Evolutionary conservation across 2,888 invertebrate species (phyloP).

Genomic region (Drosophila suboccidentalis): DNA sequence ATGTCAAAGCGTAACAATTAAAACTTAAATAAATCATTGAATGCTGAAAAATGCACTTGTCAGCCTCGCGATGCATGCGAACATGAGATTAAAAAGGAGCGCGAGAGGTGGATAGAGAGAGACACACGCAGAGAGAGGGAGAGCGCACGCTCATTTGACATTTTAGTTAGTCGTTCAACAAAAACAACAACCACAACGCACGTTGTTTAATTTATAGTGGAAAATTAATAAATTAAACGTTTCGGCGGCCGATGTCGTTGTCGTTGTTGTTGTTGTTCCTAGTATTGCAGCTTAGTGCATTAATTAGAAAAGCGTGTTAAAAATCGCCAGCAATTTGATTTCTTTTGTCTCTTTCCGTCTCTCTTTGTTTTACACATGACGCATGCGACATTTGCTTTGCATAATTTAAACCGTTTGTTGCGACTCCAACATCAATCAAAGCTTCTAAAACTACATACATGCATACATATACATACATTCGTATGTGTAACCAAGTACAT

Average conservation of each 20-base stretch:
- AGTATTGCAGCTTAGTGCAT: slow-evolving; percentile 20
- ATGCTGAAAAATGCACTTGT: slow-evolving; percentile 58
- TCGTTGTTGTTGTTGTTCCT: slow-evolving; percentile 14
- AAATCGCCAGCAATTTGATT: slow-evolving; percentile 45
- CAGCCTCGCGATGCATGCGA: slow-evolving; percentile 50
- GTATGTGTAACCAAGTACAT: background rate
- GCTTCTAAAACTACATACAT: slow-evolving; percentile 28
- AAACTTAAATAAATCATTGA: slow-evolving; percentile 40
- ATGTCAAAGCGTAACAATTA: slow-evolving; percentile 22
- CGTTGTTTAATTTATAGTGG: slow-evolving; percentile 54
- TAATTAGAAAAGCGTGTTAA: slow-evolving; percentile 53
- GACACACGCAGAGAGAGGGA: background rate
- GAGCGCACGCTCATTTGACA: slow-evolving; percentile 48
- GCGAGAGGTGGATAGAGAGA: slow-evolving; percentile 4
- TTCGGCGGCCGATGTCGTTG: slow-evolving; percentile 18
- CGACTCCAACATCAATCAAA: slow-evolving; percentile 55
- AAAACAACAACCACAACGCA: slow-evolving; percentile 35
- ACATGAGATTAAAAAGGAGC: slow-evolving; percentile 17
- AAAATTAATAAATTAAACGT: slow-evolving; percentile 59
- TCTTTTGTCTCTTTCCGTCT: slow-evolving; percentile 5
- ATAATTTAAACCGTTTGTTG: slow-evolving; percentile 29
- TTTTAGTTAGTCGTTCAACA: slow-evolving; percentile 50
- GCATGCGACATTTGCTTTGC: slow-evolving; percentile 48
- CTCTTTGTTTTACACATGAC: slow-evolving; percentile 39
- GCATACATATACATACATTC: background rate